Conservation (phyloP, 2,888 invertebrate genomes). For the Aethes cnicana region DNA sequence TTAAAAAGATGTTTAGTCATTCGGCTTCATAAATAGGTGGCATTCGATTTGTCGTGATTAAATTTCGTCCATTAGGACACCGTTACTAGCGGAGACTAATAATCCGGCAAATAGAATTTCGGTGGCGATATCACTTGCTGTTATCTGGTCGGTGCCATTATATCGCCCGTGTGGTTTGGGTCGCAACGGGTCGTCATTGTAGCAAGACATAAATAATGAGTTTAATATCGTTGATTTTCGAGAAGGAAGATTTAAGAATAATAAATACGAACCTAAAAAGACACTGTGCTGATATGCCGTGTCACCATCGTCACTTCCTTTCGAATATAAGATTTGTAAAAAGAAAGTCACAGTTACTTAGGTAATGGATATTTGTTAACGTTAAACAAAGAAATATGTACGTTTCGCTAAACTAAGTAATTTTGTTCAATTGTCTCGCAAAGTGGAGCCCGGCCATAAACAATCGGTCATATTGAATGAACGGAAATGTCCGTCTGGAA, state of each 20-base stretch:
- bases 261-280: no score
- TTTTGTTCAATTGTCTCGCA: slow-evolving; percentile 76
- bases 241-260: no score
- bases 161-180: slow-evolving; percentile 12
- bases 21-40: slow-evolving; percentile 80
- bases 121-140: slow-evolving; percentile 54
- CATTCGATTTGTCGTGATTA: slow-evolving; percentile 82
- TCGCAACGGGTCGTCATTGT: slow-evolving; percentile 2
- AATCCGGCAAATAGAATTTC: slow-evolving; percentile 70
- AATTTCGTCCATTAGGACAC: slow-evolving; percentile 78
- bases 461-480: slow-evolving; percentile 82
- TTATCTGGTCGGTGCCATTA: slow-evolving; percentile 45
- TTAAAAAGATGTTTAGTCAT: slow-evolving; percentile 82
- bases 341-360: background rate
- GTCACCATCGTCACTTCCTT: no score
- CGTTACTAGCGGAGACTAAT: slow-evolving; percentile 73
- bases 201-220: no score
- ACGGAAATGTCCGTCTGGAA: slow-evolving; percentile 79
- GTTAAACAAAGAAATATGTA: slow-evolving; percentile 35
- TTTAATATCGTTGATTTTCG: no score
- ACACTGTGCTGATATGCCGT: no score
- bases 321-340: no score
- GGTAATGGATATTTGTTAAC: slow-evolving; percentile 16
- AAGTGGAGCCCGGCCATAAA: slow-evolving; percentile 73
- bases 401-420: slow-evolving; percentile 68